phyloP scores from a whole-genome alignment of 2,113 vertebrate genomes.

The Cathartes aura region DNA sequence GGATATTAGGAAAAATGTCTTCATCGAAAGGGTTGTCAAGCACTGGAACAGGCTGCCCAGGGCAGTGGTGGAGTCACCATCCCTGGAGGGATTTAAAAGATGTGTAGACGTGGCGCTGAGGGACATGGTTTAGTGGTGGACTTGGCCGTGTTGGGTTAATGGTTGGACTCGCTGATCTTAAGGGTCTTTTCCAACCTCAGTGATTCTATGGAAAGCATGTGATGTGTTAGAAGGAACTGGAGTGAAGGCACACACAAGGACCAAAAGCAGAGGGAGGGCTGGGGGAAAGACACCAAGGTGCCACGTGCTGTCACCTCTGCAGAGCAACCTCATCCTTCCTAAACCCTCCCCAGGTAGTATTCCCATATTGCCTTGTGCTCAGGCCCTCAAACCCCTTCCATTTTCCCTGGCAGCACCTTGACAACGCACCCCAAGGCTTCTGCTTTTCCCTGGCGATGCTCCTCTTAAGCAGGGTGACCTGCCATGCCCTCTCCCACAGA shows the following conservation, averaged over 20 bases:
- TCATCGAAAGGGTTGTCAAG: neutral
- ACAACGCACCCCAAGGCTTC: neutral
- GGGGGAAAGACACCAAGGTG: neutral
- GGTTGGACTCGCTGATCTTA: accelerated
- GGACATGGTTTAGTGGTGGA: neutral
- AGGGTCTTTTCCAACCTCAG: neutral
- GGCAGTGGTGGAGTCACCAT: neutral
- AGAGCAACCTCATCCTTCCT: neutral
- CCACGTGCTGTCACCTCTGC: neutral
- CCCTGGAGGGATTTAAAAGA: neutral
- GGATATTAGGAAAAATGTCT: neutral
- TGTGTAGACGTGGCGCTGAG: accelerated
- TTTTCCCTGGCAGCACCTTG: accelerated
- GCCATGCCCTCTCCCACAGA: neutral
- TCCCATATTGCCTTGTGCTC: accelerated
- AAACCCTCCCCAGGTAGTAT: neutral
- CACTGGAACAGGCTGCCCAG: neutral
- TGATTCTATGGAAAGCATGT: neutral
- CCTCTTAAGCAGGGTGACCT: neutral
- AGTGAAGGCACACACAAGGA: neutral
- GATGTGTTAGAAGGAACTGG: neutral
- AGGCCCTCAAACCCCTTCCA: accelerated
- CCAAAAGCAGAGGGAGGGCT: neutral
- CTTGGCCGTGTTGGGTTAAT: neutral
- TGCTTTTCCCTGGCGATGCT: neutral